phyloP scores from a whole-genome alignment of 2,113 vertebrate genomes.

The Cochlearius cochlearius region DNA sequence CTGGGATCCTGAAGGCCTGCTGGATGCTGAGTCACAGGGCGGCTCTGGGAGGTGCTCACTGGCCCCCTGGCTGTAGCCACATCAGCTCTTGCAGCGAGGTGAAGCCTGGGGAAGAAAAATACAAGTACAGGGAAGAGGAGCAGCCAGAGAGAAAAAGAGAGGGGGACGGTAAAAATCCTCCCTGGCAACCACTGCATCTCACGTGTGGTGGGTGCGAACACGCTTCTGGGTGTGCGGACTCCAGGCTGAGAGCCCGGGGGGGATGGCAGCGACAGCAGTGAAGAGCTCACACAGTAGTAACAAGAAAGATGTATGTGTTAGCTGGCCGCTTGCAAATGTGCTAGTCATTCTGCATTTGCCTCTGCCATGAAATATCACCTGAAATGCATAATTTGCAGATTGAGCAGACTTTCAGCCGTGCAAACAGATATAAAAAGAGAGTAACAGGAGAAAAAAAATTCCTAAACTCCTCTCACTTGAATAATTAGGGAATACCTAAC shows the following conservation, averaged over 20 bases:
- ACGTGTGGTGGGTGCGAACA: neutral
- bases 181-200: neutral
- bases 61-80: neutral
- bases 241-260: neutral
- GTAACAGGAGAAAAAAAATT: neutral
- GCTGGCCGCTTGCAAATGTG: neutral
- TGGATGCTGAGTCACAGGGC: conserved; percentile 51
- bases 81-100: neutral
- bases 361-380: neutral
- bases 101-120: neutral
- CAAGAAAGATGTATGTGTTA: neutral
- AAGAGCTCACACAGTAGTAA: neutral
- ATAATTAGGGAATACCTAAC: neutral
- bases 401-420: neutral
- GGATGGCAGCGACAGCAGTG: neutral
- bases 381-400: neutral
- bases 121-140: rapidly evolving
- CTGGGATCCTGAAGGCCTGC: neutral
- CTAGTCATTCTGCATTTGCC: neutral
- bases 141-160: neutral
- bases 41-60: neutral
- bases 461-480: neutral
- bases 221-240: neutral
- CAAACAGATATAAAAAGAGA: neutral
- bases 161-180: neutral